Evolutionary conservation across 1,140 invertebrate genomes (phyloP).

Genomic region (Oreohelix idahoensis): DNA sequence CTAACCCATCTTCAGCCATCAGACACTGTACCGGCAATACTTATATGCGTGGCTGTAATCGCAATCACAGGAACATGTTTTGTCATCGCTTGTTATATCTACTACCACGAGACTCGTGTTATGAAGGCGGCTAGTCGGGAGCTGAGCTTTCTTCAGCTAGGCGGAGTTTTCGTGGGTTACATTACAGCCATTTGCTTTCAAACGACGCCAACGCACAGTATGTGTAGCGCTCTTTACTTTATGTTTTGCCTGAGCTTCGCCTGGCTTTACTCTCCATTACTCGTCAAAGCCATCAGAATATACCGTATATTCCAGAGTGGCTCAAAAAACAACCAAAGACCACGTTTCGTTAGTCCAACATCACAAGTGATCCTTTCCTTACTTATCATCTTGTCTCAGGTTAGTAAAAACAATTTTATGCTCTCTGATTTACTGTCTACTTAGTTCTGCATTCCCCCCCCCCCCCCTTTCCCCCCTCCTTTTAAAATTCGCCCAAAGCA

Average conservation of each 20-base stretch:
- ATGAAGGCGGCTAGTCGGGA: slow-evolving; percentile 92
- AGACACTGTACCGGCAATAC: slow-evolving; percentile 71
- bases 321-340: slow-evolving; percentile 45
- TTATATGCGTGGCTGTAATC: slow-evolving; percentile 72
- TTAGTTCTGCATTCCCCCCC: too few species aligned
- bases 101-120: slow-evolving; percentile 87
- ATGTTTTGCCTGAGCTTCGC: slow-evolving; percentile 92
- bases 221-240: slow-evolving; percentile 74
- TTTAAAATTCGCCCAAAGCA: too few species aligned
- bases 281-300: slow-evolving; percentile 92
- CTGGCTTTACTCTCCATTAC: slow-evolving; percentile 89
- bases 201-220: slow-evolving; percentile 75
- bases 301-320: slow-evolving; percentile 91
- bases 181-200: slow-evolving; percentile 88
- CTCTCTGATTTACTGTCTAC: too few species aligned
- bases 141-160: slow-evolving; percentile 89
- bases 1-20: slow-evolving; percentile 33
- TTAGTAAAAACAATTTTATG: too few species aligned
- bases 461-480: too few species aligned
- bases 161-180: slow-evolving; percentile 91
- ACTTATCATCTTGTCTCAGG: slow-evolving; percentile 53
- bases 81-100: slow-evolving; percentile 79
- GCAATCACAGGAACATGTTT: slow-evolving; percentile 70
- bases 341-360: slow-evolving; percentile 46
- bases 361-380: slow-evolving; percentile 54